Evolutionary conservation across 2,113 vertebrate genomes (phyloP).

Genomic region (Cromileptes altivelis): DNA sequence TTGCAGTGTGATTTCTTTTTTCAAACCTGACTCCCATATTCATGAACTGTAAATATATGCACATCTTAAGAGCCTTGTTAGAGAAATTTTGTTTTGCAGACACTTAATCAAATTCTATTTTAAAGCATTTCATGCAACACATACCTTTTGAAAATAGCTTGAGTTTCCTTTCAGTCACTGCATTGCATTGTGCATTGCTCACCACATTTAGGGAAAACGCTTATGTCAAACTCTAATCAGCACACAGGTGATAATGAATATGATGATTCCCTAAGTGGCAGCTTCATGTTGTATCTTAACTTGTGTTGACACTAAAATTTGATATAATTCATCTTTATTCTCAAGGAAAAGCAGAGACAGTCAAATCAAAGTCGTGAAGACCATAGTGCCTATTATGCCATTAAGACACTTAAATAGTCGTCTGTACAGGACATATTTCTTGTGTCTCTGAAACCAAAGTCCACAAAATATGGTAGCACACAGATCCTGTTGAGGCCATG

Average conservation of each 20-base stretch:
- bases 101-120: constrained; percentile 6
- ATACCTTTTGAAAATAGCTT: constrained; percentile 10
- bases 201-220: constrained; percentile 10
- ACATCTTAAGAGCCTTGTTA: constrained; percentile 14
- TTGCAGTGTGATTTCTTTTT: neutral
- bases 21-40: constrained; percentile 18
- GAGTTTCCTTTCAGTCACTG: neutral
- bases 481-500: too few species aligned
- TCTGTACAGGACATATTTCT: too few species aligned
- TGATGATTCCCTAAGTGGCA: neutral
- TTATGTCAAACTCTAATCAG: constrained; percentile 14
- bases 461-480: too few species aligned
- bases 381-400: too few species aligned
- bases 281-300: constrained; percentile 11
- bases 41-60: neutral
- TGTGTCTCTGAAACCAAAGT: too few species aligned
- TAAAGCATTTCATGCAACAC: neutral
- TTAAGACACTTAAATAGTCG: too few species aligned
- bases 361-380: too few species aligned
- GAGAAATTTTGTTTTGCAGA: constrained; percentile 4
- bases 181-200: neutral
- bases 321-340: neutral
- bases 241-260: constrained; percentile 21
- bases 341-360: too few species aligned
- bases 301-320: neutral